Percentiles rank a stretch among this genome's conserved stretches.
Evolutionary conservation across 2,888 invertebrate genomes (phyloP).

Genomic region (Rhagophthalmus giganteus): DNA sequence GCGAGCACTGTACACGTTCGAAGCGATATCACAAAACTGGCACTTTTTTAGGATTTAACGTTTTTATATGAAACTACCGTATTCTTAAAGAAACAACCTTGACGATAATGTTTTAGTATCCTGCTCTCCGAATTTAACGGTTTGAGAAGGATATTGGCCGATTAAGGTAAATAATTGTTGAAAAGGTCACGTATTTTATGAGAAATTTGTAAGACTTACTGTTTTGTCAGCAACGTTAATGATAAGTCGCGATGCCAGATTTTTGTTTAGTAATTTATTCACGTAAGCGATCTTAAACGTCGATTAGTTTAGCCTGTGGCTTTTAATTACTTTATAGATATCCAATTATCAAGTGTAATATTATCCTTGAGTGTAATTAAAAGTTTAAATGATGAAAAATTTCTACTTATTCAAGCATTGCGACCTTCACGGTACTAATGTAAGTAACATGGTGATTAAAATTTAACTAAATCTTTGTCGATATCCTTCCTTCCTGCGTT

Average conservation of each 20-base stretch:
- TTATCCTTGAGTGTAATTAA: background rate
- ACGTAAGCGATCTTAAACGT: no score
- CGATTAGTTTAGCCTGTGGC: no score
- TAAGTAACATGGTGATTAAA: no score
- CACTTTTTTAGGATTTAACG: background rate
- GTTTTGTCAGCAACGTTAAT: no score
- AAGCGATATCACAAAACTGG: background rate
- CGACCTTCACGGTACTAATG: background rate
- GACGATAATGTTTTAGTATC: slow-evolving; percentile 6
- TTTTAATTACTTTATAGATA: no score
- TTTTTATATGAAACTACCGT: slow-evolving; percentile 13
- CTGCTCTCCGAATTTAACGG: slow-evolving; percentile 11
- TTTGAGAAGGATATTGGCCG: slow-evolving; percentile 17
- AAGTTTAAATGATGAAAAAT: background rate
- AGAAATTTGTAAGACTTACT: slow-evolving; percentile 1
- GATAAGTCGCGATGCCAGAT: no score
- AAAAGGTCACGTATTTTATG: slow-evolving; percentile 11
- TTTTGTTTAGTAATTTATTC: no score
- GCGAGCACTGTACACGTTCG: background rate
- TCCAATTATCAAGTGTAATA: background rate
- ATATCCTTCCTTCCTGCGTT: background rate
- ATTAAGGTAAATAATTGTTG: slow-evolving; percentile 4
- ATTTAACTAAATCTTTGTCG: no score
- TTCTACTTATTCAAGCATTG: background rate
- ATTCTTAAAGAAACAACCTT: slow-evolving; percentile 11